Base-by-base conservation (phyloP, 2,797 vertebrate genomes). In the Anas capensis region DNA sequence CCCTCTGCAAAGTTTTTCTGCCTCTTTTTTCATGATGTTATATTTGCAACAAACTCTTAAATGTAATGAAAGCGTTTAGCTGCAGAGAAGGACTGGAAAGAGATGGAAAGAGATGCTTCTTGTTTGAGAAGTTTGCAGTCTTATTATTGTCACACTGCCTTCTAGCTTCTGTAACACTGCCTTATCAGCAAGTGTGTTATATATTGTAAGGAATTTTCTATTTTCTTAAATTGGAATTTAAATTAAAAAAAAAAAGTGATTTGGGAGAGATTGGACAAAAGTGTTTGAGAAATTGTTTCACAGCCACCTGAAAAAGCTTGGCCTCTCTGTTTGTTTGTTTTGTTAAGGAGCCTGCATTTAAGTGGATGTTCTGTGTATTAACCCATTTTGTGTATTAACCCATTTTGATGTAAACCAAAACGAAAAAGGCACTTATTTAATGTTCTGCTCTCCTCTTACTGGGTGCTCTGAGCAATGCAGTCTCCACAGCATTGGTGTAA, bases 111-210 rank as follows among this genome's bases (percentile, higher is more conserved):
- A 42, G 42, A 2, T 46, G 31, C 11, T 68, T 5, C 64, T 51
- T 33, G 4, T 58, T 79, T 24, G 27, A 14, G 12, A 51, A 20
- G 3, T 44, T 44, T 69, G 15, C 6, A 10, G 26, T 36, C 40
- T 46, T 2, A 0, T 18, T 42, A 7, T 9, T 42, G 5, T 24
- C 1, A 0, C 29, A 0, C 21, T 83, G 56, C 6, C 0, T 42
- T 68, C 75, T 42, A 29, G 7, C 68, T 82, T 60, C 62, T 36
- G 38, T 82, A 66, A 53, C 19, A 33, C 38, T 70, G 38, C 38
- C 36, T 60, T 44, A 13, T 8, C 8, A 12, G 20, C 0, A 0
- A 0, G 0, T 1, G 0, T 18, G 2, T 69, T 48, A 4, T 19
- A 20, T 0, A 5, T 12, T 34, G 19, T 40, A 33, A 62, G 29